These are phyloP conservation scores for Hypomesus transpacificus DNA, from an alignment of 2,113 vertebrate genomes.

Conservation along the genomic window DNA sequence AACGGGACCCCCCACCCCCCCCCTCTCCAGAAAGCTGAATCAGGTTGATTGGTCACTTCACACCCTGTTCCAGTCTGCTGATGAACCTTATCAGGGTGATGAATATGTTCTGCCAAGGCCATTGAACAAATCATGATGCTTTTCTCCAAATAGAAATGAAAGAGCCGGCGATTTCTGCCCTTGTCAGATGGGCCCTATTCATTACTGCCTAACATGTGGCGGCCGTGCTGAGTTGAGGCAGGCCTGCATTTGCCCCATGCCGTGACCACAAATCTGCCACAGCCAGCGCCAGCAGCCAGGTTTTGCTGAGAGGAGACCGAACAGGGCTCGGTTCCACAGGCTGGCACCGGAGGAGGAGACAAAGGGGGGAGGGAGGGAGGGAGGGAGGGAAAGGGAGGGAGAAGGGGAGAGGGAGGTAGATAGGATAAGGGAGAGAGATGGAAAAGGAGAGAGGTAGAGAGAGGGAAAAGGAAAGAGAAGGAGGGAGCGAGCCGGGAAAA, in stretches of 20 bases:
- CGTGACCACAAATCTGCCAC: constrained; percentile 34
- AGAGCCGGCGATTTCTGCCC: constrained; percentile 9
- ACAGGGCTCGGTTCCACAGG: background rate
- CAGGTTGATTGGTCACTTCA: constrained; percentile 54
- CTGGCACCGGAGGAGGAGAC: constrained; percentile 7
- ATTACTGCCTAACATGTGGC: constrained; percentile 18
- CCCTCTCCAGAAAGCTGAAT: constrained; percentile 41
- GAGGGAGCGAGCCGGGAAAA: background rate
- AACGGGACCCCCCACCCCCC: too few species aligned
- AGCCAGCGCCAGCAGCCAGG: constrained; percentile 12
- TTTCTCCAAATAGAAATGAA: constrained; percentile 17
- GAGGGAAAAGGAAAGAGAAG: background rate
- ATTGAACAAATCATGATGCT: constrained; percentile 21
- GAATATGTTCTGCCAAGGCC: constrained; percentile 31
- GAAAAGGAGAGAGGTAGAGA: background rate
- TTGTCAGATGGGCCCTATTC: constrained; percentile 20
- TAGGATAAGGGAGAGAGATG: background rate
- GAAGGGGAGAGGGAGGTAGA: background rate
- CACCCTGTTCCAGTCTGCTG: constrained; percentile 41
- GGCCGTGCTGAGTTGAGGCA: constrained; percentile 21
- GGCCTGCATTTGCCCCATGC: constrained; percentile 37
- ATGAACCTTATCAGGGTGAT: constrained; percentile 46
- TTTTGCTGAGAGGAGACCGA: background rate
- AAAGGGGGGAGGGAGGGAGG: background rate
- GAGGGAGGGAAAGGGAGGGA: background rate